These are phyloP conservation scores for Cuculus canorus DNA, from an alignment of 2,797 vertebrate species.

Conservation along the genomic window DNA sequence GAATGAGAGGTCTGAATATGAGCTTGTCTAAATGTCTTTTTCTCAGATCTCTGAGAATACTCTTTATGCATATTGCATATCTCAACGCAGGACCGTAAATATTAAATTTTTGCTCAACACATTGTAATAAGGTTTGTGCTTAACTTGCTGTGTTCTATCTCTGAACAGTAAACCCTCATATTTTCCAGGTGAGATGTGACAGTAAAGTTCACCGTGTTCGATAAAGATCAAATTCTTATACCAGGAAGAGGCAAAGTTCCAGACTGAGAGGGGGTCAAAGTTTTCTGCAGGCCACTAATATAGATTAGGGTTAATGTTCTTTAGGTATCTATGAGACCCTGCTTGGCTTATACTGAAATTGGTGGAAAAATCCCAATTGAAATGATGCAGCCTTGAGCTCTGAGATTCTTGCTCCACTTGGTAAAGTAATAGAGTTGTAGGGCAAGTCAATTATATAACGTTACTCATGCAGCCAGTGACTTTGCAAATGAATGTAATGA, in stretches of 20 bases:
- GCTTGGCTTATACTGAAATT: not conserved
- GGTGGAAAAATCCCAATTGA: not conserved
- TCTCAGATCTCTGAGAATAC: not conserved
- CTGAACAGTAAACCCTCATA: not conserved
- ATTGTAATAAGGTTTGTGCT: not conserved
- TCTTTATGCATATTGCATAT: not conserved
- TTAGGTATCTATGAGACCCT: not conserved
- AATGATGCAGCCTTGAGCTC: not conserved
- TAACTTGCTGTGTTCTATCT: not conserved
- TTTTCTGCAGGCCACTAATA: not conserved
- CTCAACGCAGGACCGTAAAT: not conserved
- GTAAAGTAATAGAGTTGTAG: not conserved
- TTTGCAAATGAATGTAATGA: not conserved
- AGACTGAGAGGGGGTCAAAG: not conserved
- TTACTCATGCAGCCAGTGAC: not conserved
- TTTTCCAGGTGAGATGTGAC: not conserved
- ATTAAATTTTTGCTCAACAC: not conserved
- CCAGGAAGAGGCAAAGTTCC: not conserved
- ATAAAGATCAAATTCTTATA: not conserved
- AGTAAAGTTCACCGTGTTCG: not conserved
- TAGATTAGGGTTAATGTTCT: not conserved
- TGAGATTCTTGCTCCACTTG: not conserved
- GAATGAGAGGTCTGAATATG: not conserved
- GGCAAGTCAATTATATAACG: not conserved
- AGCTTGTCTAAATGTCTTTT: not conserved